Conservation (phyloP, 2,797 vertebrate species). For the Thripadectes ignobilis region DNA sequence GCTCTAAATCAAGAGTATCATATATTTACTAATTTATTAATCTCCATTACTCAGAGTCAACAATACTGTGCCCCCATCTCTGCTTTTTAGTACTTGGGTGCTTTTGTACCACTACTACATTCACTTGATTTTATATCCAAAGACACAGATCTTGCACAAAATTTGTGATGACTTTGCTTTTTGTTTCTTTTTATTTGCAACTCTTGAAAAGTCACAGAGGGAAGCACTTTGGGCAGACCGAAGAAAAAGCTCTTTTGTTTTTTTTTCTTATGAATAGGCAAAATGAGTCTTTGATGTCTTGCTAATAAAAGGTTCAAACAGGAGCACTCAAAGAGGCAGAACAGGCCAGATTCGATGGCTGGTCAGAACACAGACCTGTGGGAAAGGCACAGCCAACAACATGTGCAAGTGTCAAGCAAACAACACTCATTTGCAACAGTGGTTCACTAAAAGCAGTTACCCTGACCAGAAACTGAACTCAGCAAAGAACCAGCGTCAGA, state of each 20-base stretch:
- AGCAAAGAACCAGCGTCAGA: not conserved
- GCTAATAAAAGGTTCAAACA: not conserved
- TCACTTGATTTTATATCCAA: not conserved
- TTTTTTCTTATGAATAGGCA: not conserved
- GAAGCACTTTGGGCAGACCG: not conserved
- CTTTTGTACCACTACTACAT: not conserved
- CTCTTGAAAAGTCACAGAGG: not conserved
- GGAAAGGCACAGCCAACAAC: not conserved
- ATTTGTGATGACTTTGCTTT: not conserved
- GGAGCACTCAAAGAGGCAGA: not conserved
- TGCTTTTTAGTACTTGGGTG: not conserved
- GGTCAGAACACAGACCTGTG: not conserved
- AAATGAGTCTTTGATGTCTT: not conserved
- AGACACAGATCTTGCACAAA: not conserved
- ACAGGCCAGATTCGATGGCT: rapidly evolving
- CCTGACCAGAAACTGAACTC: not conserved
- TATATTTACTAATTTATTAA: not conserved
- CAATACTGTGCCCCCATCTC: not conserved
- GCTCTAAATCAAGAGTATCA: not conserved
- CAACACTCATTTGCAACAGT: not conserved
- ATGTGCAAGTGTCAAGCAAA: not conserved
- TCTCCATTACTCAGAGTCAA: not conserved
- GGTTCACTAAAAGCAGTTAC: not conserved
- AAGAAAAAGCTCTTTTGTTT: not conserved
- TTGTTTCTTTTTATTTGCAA: not conserved